Conservation (phyloP, 2,888 invertebrate species). For the Cremastinae sp. region DNA sequence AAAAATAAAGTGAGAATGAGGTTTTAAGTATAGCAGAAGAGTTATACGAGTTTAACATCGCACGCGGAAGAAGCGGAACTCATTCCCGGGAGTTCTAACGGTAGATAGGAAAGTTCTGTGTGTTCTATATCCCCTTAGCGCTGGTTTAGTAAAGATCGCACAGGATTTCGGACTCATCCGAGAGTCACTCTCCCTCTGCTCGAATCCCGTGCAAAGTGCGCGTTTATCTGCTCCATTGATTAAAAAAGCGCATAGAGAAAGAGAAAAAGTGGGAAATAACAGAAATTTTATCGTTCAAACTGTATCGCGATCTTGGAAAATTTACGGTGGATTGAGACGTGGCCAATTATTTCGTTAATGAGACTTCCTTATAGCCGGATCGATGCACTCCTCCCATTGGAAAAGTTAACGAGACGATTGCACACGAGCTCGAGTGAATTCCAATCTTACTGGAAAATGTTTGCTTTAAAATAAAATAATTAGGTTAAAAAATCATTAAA, state of each 20-base stretch:
- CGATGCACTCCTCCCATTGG: neutral
- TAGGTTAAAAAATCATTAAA: no score
- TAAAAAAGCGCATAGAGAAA: neutral
- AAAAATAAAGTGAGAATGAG: neutral
- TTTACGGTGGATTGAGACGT: neutral
- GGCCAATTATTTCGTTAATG: constrained; percentile 10
- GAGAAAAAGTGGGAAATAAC: neutral
- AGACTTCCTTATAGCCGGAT: neutral
- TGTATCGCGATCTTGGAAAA: constrained; percentile 1
- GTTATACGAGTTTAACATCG: constrained; percentile 36
- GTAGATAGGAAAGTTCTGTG: constrained; percentile 53
- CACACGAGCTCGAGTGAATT: neutral
- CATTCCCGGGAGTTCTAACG: constrained; percentile 53
- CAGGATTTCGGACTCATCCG: constrained; percentile 32
- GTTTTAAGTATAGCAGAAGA: constrained; percentile 50
- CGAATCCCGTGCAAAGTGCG: constrained; percentile 8
- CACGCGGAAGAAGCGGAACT: constrained; percentile 50
- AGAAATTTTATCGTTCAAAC: constrained; percentile 1
- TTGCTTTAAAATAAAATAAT: no score
- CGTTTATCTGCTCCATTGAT: neutral
- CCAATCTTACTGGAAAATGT: neutral
- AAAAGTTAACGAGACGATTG: constrained; percentile 3
- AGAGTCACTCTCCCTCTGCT: constrained; percentile 43
- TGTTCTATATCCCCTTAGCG: constrained; percentile 16
- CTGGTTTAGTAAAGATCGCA: constrained; percentile 38